Conservation (phyloP, 2,888 invertebrate species). For the Caradrina clavipalpis region DNA sequence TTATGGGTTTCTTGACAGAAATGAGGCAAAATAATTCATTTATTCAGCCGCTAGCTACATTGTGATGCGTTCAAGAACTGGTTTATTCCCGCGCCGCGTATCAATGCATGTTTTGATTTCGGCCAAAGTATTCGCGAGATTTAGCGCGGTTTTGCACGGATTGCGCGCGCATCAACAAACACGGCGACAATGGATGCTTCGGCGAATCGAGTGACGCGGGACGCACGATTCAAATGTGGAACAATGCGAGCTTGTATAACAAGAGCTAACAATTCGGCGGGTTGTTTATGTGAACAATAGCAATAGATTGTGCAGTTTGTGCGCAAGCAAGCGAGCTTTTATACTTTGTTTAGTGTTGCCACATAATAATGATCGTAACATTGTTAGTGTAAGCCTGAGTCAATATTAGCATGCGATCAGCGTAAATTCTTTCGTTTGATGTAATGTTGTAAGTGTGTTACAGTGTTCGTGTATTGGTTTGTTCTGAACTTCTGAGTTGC, state of each 20-base stretch:
- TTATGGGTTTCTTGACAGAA: conserved; percentile 37
- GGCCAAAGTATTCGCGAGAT: conserved; percentile 83
- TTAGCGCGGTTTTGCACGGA: conserved; percentile 80
- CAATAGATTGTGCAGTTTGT: conserved; percentile 77
- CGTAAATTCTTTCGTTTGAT: conserved; percentile 52
- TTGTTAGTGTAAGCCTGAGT: conserved; percentile 60
- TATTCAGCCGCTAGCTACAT: conserved; percentile 58
- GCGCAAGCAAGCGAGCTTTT: conserved; percentile 80
- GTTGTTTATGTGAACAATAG: conserved; percentile 85
- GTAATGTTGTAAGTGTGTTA: conserved; percentile 34
- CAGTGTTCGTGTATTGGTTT: conserved; percentile 37
- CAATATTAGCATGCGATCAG: conserved; percentile 59
- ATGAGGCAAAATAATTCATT: conserved; percentile 51
- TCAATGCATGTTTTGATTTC: conserved; percentile 83
- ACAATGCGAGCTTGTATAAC: conserved; percentile 88
- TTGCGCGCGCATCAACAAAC: conserved; percentile 85
- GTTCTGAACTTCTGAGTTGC: conserved; percentile 49
- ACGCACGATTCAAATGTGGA: conserved; percentile 84
- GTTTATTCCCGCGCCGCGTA: conserved; percentile 72
- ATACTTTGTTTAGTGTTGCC: conserved; percentile 71
- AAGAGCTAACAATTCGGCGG: conserved; percentile 83
- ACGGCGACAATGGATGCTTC: conserved; percentile 88
- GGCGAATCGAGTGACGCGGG: conserved; percentile 85
- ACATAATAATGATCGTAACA: conserved; percentile 68
- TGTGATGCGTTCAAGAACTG: conserved; percentile 64